phyloP scores from a whole-genome alignment of 2,797 vertebrate species.

The Protosalanx chinensis region DNA sequence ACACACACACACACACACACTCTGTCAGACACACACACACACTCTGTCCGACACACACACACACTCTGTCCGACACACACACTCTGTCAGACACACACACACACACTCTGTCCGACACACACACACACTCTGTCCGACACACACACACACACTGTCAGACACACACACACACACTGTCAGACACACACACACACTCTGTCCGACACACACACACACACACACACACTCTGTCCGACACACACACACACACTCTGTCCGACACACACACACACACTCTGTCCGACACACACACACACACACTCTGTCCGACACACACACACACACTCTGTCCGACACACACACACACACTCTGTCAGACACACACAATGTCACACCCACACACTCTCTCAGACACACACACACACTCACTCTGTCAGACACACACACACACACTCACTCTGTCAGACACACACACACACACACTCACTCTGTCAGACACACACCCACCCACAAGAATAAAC shows the following conservation, averaged over 20 bases:
- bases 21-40: slow-evolving; percentile 6
- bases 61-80: neutral
- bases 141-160: slow-evolving; percentile 10
- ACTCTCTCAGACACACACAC: neutral
- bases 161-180: no score
- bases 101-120: neutral
- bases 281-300: slow-evolving; percentile 13
- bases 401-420: neutral
- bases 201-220: neutral
- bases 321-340: slow-evolving; percentile 7
- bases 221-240: neutral
- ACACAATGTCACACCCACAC: slow-evolving; percentile 3
- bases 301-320: neutral
- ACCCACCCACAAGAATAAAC: neutral
- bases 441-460: neutral
- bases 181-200: neutral
- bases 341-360: slow-evolving; percentile 5
- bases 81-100: neutral
- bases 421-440: slow-evolving; percentile 8
- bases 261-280: neutral
- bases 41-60: neutral
- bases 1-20: neutral
- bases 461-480: neutral
- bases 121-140: neutral
- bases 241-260: neutral